Base-by-base conservation (phyloP, 2,888 invertebrate species). In the Andrena haemorrhoa region DNA sequence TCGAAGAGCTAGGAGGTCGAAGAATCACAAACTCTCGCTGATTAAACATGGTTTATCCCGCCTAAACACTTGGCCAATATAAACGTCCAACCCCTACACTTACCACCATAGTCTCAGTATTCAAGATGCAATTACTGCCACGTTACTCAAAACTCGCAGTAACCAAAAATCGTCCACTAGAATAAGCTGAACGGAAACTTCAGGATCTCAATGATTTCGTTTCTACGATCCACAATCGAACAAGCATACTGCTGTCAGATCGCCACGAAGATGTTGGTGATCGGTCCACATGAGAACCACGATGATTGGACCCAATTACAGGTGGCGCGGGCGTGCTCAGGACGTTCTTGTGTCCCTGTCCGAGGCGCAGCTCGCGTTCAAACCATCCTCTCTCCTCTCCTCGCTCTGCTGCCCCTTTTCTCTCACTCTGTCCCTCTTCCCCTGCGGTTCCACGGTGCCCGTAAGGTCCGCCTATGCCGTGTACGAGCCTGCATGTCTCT, bases 261-360 rank as follows among this genome's bases (percentile, higher is more conserved):
- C 61, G 61, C 33, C 61, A 16, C 35, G n/a, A 74, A 31, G 47
- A 53, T 58, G 29, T 49, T 3, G 61, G 31, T 23, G 60, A 73
- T 71, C 64, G 73, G 26, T 33, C 65, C 75, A 86, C 81, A 89
- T 90, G 92, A 92, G 91, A 92, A 90, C 90, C 90, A 87, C 88
- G 89, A 90, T 92, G 92, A 93, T 93, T 93, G 92, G 91, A 90
- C 89, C 91, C 91, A 92, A 93, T 93, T 93, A 93, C 92, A 92
- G 92, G 90, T 91, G 92, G 91, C 88, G 92, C 91, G 92, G 92
- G 93, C 88, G 92, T 91, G 85, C 86, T 87, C 86, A 64, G 86
- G 85, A 90, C 86, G 89, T 91, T 92, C 89, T 90, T 90, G 90
- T 90, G 91, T 92, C 91, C 87, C 86, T 85, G 82, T 88, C 79